phyloP scores from a whole-genome alignment of 2,113 vertebrate species.

The Catagonus wagneri region DNA sequence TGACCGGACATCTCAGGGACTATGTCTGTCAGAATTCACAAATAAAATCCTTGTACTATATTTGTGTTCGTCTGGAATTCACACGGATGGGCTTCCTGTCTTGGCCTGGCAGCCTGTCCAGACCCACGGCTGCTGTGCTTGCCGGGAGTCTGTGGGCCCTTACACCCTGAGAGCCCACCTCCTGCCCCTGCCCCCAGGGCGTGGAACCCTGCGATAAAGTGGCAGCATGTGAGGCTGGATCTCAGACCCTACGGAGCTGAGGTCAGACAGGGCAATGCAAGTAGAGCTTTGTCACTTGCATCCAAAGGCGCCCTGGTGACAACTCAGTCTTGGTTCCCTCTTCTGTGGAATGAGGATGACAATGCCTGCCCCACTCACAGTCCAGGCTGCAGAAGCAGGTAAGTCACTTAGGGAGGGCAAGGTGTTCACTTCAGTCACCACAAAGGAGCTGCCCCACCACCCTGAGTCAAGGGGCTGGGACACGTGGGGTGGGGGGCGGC shows the following conservation, averaged over 20 bases:
- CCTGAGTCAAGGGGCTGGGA: no score
- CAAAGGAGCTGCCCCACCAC: not conserved
- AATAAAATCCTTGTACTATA: not conserved
- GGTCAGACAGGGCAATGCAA: not conserved
- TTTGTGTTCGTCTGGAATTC: not conserved
- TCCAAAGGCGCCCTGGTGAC: not conserved
- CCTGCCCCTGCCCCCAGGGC: not conserved
- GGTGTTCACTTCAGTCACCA: not conserved
- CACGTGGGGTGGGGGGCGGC: no score
- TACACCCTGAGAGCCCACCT: no score
- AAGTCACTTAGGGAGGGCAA: not conserved
- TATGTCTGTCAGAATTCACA: not conserved
- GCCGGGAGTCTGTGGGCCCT: no score
- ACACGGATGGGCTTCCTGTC: not conserved
- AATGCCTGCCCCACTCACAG: not conserved
- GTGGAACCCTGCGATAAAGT: not conserved
- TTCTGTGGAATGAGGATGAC: not conserved
- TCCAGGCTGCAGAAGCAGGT: not conserved
- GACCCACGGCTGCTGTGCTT: no score
- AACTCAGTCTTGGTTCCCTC: not conserved
- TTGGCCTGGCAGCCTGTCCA: not conserved
- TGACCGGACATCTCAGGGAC: not conserved
- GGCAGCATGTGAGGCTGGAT: not conserved
- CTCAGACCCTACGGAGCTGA: not conserved
- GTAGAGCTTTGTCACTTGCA: not conserved